A percentile compares a stretch with the other conserved stretches of the same genome.
Evolutionary conservation across 2,113 vertebrate genomes (phyloP).

Genomic region (Dendropsophus ebraccatus): DNA sequence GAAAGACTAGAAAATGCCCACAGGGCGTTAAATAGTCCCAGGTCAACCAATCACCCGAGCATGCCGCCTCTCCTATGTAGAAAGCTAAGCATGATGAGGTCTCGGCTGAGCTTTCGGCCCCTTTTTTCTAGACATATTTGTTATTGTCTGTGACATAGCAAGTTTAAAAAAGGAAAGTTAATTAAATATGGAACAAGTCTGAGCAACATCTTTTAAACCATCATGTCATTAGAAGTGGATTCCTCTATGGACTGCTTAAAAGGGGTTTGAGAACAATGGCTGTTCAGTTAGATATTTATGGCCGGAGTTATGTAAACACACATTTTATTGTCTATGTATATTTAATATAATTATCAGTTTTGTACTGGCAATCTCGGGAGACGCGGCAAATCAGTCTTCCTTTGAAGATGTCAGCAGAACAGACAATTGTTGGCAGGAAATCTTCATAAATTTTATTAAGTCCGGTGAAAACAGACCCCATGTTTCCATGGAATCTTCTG

Average conservation of each 20-base stretch:
- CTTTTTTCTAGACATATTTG: conserved; percentile 87
- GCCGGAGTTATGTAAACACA: conserved; percentile 98
- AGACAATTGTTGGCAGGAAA: conserved; percentile 83
- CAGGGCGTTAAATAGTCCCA: conserved; percentile 65
- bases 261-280: conserved; percentile 97
- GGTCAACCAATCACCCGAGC: conserved; percentile 61
- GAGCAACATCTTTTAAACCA: conserved; percentile 98
- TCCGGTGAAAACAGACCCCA: conserved; percentile 76
- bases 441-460: conserved; percentile 85
- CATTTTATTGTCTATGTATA: conserved; percentile 99
- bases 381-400: conserved; percentile 88
- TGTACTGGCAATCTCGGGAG: conserved; percentile 88
- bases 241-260: conserved; percentile 93
- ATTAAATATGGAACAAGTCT: conserved; percentile 99
- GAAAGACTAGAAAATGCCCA: conserved; percentile 66
- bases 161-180: conserved; percentile 99
- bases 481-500: conserved; percentile 69
- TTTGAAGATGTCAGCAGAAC: conserved; percentile 97
- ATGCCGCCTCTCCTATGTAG: conserved; percentile 75
- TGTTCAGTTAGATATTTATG: conserved; percentile 99
- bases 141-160: conserved; percentile 90
- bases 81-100: conserved; percentile 89
- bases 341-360: conserved; percentile 99
- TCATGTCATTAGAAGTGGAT: conserved; percentile 99
- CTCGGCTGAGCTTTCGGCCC: conserved; percentile 83